A percentile compares a stretch with the other conserved stretches of the same genome.
phyloP scores from a whole-genome alignment of 2,888 invertebrate species.

The Philhelius pedissequus region DNA sequence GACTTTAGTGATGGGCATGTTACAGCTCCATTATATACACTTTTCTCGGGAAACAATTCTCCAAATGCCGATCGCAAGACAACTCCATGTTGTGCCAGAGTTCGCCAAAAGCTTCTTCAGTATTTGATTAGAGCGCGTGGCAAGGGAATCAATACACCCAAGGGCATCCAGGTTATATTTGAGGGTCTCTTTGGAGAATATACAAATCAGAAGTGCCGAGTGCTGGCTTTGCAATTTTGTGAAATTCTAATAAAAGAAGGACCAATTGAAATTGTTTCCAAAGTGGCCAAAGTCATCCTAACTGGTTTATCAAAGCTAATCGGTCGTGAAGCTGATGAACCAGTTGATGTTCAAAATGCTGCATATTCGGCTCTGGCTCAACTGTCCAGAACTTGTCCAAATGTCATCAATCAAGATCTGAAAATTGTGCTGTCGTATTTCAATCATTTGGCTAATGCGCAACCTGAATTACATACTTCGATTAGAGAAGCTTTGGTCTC shows the following conservation, averaged over 20 bases:
- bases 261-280: slow-evolving; percentile 75
- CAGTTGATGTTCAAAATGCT: slow-evolving; percentile 79
- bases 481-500: slow-evolving; percentile 85
- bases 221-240: slow-evolving; percentile 89
- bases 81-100: slow-evolving; percentile 88
- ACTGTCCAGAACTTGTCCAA: slow-evolving; percentile 80
- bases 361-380: slow-evolving; percentile 78
- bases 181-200: slow-evolving; percentile 91
- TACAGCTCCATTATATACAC: slow-evolving; percentile 87
- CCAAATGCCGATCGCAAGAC: slow-evolving; percentile 85
- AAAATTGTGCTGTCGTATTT: slow-evolving; percentile 77
- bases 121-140: slow-evolving; percentile 88
- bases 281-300: slow-evolving; percentile 77
- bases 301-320: slow-evolving; percentile 77
- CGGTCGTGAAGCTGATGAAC: slow-evolving; percentile 75
- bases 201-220: slow-evolving; percentile 90
- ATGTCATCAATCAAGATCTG: slow-evolving; percentile 85
- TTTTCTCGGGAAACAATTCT: slow-evolving; percentile 82
- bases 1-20: slow-evolving; percentile 88
- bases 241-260: slow-evolving; percentile 88
- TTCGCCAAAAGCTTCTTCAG: slow-evolving; percentile 91
- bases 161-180: slow-evolving; percentile 93
- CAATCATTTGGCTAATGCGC: slow-evolving; percentile 75
- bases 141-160: slow-evolving; percentile 86
- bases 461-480: slow-evolving; percentile 82